Evolutionary conservation across 2,113 vertebrate genomes (phyloP), one percentile per base, ranked within the genome.

Genomic region (Pterophyllum scalare): DNA sequence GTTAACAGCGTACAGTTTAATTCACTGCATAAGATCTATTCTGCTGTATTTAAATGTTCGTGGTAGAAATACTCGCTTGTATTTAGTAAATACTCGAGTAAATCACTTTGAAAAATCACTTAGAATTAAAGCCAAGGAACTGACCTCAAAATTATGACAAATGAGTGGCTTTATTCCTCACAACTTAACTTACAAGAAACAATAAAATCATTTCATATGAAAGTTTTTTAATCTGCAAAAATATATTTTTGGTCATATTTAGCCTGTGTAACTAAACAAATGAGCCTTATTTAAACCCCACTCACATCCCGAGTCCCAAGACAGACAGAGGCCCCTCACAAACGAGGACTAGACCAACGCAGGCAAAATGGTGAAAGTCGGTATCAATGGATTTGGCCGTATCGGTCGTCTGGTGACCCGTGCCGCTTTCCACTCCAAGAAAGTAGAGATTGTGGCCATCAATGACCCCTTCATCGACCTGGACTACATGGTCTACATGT

Each of bases 401-500:
- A 99, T 99, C 2, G 98, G 98, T 64, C 98, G 98, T 92, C 97
- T 99, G 95, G 98, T 99, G 87, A 96, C 96, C 91, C 96, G 98
- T 78, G 97, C 98, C 89, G 97, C 93, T 1, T 22, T 97, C 86
- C 10, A 2, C 0, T 94, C 92, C 81, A 96, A 93, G 89, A 97
- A 98, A 82, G 97, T 97, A 28, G 88, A 98, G 0, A 62, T 99
- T 52, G 97, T 98, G 4, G 98, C 98, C 60, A 99, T 99, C 95
- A 99, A 99, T 8, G 98, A 99, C 91, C 98, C 98, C 1, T 99
- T 99, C 96, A 99, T 99, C 72, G 97, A 99, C 90, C 95, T 99
- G 94, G 96, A 97, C 54, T 99, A 99, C 96, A 99, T 99, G 98
- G 97, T 97, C 79, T 99, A 99, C 95, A 99, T 99, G 98, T 99